These are phyloP conservation scores for Scaptomyza parva DNA, from an alignment of 2,888 invertebrate species.

Conservation along the genomic window DNA sequence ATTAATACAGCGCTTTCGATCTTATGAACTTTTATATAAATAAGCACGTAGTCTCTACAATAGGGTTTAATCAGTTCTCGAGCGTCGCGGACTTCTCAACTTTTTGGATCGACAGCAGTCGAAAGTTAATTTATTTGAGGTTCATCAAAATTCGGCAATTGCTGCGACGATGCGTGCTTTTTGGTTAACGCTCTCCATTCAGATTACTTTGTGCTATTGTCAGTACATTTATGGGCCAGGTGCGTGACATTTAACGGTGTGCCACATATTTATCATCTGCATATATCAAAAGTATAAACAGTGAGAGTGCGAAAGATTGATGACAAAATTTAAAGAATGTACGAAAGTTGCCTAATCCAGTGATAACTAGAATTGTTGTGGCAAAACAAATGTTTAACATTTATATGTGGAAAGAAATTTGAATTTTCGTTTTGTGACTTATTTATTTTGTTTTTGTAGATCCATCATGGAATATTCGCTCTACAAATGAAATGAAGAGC, in stretches of 20 bases:
- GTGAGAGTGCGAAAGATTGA: constrained; percentile 44
- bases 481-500: constrained; percentile 48
- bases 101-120: constrained; percentile 1
- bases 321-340: constrained; percentile 27
- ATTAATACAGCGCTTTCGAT: constrained; percentile 11
- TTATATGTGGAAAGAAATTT: too few species aligned
- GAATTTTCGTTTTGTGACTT: constrained; percentile 39
- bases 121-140: constrained; percentile 42
- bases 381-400: not conserved
- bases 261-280: constrained; percentile 21
- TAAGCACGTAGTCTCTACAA: constrained; percentile 40
- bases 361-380: constrained; percentile 47
- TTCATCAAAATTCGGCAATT: constrained; percentile 54
- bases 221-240: constrained; percentile 72
- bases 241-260: constrained; percentile 59
- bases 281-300: constrained; percentile 29
- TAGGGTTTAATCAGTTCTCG: constrained; percentile 57
- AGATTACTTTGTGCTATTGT: constrained; percentile 55
- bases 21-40: constrained; percentile 50
- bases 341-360: constrained; percentile 48
- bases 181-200: constrained; percentile 56
- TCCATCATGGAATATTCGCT: constrained; percentile 58
- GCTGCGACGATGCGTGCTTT: constrained; percentile 56
- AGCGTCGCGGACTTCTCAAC: constrained; percentile 29
- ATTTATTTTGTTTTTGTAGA: constrained; percentile 45